phyloP scores from a whole-genome alignment of 2,888 invertebrate genomes.

The Gymnocheta viridis region DNA sequence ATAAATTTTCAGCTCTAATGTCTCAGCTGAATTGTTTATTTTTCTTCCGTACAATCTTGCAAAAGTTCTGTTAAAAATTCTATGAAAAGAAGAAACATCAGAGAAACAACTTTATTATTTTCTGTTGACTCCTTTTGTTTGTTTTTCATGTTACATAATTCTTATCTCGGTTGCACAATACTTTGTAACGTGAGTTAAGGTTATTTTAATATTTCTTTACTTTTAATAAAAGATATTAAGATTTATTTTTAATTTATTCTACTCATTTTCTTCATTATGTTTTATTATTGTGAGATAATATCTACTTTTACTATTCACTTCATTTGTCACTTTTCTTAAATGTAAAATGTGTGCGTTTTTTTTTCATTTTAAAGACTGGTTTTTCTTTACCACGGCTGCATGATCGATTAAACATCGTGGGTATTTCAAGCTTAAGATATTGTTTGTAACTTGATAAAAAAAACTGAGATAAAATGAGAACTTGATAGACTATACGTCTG shows the following conservation, averaged over 20 bases:
- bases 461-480: too few relatives aligned
- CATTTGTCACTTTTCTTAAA: conserved; percentile 8
- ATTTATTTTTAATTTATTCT: not conserved
- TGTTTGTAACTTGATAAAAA: not conserved
- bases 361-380: not conserved
- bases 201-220: conserved; percentile 24
- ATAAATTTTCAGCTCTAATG: too few relatives aligned
- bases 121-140: not conserved
- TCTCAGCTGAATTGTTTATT: not conserved
- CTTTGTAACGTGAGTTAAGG: conserved; percentile 14
- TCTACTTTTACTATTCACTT: not conserved
- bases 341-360: conserved; percentile 3
- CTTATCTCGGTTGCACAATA: not conserved
- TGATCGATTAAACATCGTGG: not conserved
- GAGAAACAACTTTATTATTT: conserved; percentile 16
- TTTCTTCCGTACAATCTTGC: not conserved
- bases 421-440: too few relatives aligned
- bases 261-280: not conserved
- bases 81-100: not conserved
- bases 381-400: not conserved
- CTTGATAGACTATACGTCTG: too few relatives aligned
- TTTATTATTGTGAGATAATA: not conserved
- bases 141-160: conserved; percentile 5
- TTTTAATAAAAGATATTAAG: conserved; percentile 5
- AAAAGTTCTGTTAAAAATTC: not conserved